Evolutionary conservation across 2,888 invertebrate genomes (phyloP).

Genomic region (Papilio elwesi): DNA sequence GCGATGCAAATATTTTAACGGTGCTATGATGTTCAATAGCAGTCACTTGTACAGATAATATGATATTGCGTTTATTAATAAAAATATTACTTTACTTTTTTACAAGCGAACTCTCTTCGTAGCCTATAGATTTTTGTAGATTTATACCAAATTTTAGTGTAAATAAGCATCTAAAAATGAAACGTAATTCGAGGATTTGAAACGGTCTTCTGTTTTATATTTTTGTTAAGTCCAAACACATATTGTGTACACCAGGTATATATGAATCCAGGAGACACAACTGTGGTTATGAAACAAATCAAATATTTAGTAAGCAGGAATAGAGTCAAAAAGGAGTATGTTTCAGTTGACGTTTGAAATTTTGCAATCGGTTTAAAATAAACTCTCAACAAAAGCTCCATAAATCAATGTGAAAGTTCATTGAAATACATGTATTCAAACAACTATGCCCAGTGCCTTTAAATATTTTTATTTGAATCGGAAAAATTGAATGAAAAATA

Average conservation of each 20-base stretch:
- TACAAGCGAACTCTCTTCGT: not conserved
- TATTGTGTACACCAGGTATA: too few relatives aligned
- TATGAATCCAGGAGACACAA: too few relatives aligned
- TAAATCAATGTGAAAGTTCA: constrained; percentile 7
- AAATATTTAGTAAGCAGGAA: too few relatives aligned
- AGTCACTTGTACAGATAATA: constrained; percentile 26
- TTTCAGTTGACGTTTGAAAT: not conserved
- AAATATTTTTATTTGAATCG: not conserved
- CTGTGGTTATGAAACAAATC: too few relatives aligned
- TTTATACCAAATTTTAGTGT: too few relatives aligned
- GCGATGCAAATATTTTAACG: constrained; percentile 41
- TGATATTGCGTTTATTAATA: constrained; percentile 25
- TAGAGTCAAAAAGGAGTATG: too few relatives aligned
- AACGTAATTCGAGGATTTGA: too few relatives aligned
- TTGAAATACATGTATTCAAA: not conserved
- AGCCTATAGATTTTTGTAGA: not conserved
- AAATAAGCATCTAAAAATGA: too few relatives aligned
- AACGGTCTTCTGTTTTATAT: too few relatives aligned
- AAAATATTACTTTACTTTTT: constrained; percentile 5
- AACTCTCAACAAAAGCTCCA: not conserved
- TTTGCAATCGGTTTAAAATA: not conserved
- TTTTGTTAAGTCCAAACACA: too few relatives aligned
- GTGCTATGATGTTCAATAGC: constrained; percentile 32
- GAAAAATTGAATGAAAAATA: constrained; percentile 1
- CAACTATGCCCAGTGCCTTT: not conserved